Percentiles rank a stretch among this genome's conserved stretches.
Evolutionary conservation across 2,888 invertebrate species (phyloP).

Genomic region (Parnassius smintheus): DNA sequence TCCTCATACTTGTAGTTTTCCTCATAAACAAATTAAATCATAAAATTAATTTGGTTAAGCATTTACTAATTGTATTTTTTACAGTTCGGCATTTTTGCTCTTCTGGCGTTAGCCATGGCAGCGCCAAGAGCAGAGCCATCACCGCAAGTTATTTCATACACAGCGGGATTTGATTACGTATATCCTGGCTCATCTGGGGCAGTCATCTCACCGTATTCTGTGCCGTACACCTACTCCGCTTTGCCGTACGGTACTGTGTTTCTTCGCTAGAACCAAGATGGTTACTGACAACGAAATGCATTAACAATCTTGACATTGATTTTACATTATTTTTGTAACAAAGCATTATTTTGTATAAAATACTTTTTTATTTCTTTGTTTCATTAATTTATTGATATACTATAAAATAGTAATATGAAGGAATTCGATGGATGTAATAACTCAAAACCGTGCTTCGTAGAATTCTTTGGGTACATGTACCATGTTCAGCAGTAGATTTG

Average conservation of each 20-base stretch:
- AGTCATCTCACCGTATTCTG: slow-evolving; percentile 49
- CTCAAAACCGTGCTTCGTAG: too few relatives aligned
- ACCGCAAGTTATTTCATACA: slow-evolving; percentile 50
- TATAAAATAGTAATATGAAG: too few relatives aligned
- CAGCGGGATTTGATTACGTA: slow-evolving; percentile 53
- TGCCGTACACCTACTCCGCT: slow-evolving; percentile 50
- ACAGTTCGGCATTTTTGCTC: slow-evolving; percentile 64
- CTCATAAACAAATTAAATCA: too few relatives aligned
- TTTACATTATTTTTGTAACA: too few relatives aligned
- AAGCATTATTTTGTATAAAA: too few relatives aligned
- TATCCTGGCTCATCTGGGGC: slow-evolving; percentile 44
- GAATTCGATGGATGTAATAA: too few relatives aligned
- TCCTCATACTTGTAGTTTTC: too few relatives aligned
- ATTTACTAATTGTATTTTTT: not conserved
- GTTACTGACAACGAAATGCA: not conserved
- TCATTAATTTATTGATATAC: too few relatives aligned
- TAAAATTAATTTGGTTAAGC: too few relatives aligned
- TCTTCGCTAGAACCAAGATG: slow-evolving; percentile 36
- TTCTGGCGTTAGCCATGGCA: slow-evolving; percentile 75
- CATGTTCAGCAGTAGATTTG: not conserved
- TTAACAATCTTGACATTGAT: not conserved
- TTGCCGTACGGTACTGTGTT: slow-evolving; percentile 42
- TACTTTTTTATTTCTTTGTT: too few relatives aligned
- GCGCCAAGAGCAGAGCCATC: slow-evolving; percentile 60
- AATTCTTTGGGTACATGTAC: not conserved